Base-by-base conservation (phyloP, 2,113 vertebrate species). In the Podarcis cretensis region DNA sequence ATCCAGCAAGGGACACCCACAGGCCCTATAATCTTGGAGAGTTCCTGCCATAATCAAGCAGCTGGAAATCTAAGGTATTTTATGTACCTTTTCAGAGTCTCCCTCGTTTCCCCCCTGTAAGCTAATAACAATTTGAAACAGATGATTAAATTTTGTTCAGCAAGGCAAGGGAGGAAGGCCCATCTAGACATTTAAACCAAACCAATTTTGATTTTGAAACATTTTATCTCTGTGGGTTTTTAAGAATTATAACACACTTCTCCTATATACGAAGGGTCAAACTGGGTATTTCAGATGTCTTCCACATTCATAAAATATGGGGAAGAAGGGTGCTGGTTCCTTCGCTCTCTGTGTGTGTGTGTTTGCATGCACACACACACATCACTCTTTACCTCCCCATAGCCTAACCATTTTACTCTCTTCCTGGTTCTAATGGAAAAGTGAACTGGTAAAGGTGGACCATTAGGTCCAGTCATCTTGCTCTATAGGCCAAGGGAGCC, bases 111-210 rank as follows among this genome's bases (percentile, higher is more conserved):
- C 66, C 2, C 21, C 82, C 43, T 68, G 57, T 79, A 92, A 91
- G 90, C 63, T 89, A 89, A 88, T 76, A 84, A 92, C 77, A 86
- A 54, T 48, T 74, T 6, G 6, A 54, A 89, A 84, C 8, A 37
- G 85, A 37, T 54, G 85, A 87, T 84, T 81, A 79, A 37, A 91
- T 43, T 37, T 81, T 90, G 91, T 89, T 32, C 84, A 85, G 7
- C 92, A 4, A 21, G 80, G 14, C 59, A 81, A 65, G 21, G 13
- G 80, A 81, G 54, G 14, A n/a, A 20, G 54, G 71, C 7, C 2
- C 1, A 68, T 4, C 75, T 89, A 93, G 93, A 89, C 78, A 81
- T 92, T 90, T 82, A 1, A 48, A 74, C 12, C 32, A 21, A 63
- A 25, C 63, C 59, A 14, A 40, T 40, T 66, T 40, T 66, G 4